These are phyloP conservation scores for Cynopterus sphinx DNA, from an alignment of 2,797 vertebrate genomes.

Conservation along the genomic window DNA sequence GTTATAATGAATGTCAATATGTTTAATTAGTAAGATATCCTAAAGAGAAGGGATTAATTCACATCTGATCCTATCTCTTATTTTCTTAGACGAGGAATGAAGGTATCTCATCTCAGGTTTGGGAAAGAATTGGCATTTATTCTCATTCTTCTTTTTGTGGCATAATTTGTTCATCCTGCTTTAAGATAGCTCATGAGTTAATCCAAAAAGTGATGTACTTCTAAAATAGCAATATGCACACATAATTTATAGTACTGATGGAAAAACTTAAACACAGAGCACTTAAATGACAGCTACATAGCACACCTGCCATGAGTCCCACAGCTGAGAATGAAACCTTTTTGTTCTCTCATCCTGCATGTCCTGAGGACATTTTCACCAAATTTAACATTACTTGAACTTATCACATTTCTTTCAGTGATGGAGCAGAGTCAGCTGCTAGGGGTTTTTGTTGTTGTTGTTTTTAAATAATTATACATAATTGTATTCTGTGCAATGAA, in stretches of 20 bases:
- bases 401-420: constrained; percentile 33
- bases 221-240: constrained; percentile 18
- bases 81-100: neutral
- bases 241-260: constrained; percentile 25
- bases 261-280: neutral
- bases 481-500: constrained; percentile 38
- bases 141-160: constrained; percentile 37
- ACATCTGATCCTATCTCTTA: neutral
- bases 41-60: neutral
- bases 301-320: neutral
- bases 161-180: constrained; percentile 5
- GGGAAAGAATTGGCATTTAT: constrained; percentile 12
- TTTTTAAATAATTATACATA: constrained; percentile 29
- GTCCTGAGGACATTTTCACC: neutral
- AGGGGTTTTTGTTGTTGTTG: neutral
- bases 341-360: constrained; percentile 8
- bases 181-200: neutral
- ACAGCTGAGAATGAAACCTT: neutral
- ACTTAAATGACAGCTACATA: neutral
- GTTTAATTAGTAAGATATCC: constrained; percentile 3
- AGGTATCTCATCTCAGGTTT: neutral
- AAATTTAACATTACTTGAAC: constrained; percentile 28
- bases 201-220: constrained; percentile 33
- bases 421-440: neutral
- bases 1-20: neutral